Conservation (phyloP, 2,113 vertebrate species). For the Myotis brandtii region DNA sequence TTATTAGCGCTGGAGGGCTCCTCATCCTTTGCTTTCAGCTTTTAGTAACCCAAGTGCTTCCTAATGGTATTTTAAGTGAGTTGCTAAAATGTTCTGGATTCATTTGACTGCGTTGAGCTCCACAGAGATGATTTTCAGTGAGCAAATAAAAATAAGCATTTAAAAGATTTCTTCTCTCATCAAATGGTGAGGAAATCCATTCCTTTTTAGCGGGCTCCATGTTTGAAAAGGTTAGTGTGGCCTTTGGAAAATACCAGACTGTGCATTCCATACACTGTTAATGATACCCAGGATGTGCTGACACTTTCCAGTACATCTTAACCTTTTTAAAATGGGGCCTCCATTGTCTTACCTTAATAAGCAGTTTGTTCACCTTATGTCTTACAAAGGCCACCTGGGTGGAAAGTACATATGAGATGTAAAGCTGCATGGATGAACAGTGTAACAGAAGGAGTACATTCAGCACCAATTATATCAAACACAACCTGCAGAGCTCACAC, state of each 20-base stretch:
- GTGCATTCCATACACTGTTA: slow-evolving; percentile 84
- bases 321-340: slow-evolving; percentile 88
- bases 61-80: slow-evolving; percentile 77
- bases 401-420: slow-evolving; percentile 50
- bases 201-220: slow-evolving; percentile 86
- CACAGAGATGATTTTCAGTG: slow-evolving; percentile 79
- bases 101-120: slow-evolving; percentile 69
- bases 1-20: not conserved
- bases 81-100: slow-evolving; percentile 74
- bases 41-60: slow-evolving; percentile 72
- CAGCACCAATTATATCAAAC: not conserved
- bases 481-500: not conserved
- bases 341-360: slow-evolving; percentile 91
- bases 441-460: not conserved
- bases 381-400: slow-evolving; percentile 84
- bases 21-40: slow-evolving; percentile 63
- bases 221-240: slow-evolving; percentile 91
- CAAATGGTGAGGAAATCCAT: slow-evolving; percentile 85
- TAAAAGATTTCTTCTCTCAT: slow-evolving; percentile 83
- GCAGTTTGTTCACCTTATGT: slow-evolving; percentile 89
- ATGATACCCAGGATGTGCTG: slow-evolving; percentile 86
- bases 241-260: slow-evolving; percentile 90
- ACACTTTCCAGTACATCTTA: slow-evolving; percentile 88
- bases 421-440: slow-evolving; percentile 8
- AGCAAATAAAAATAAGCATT: slow-evolving; percentile 86